These are phyloP conservation scores for Falco novaeseelandiae DNA, from an alignment of 2,797 vertebrate genomes.

Conservation along the genomic window DNA sequence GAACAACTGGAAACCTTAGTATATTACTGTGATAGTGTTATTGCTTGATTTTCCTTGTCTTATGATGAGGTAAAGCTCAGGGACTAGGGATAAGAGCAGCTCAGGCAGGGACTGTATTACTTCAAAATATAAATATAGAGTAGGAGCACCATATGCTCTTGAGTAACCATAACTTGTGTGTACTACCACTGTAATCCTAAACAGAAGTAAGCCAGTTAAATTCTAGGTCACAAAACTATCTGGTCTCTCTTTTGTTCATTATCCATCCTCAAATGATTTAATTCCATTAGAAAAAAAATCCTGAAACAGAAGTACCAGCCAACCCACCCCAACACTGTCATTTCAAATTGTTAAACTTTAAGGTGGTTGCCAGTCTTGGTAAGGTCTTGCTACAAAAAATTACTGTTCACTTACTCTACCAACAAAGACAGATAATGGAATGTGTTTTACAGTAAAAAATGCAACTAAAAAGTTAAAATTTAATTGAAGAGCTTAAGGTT, in stretches of 20 bases:
- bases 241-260: background rate
- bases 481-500: background rate
- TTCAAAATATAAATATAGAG: background rate
- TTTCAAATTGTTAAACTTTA: background rate
- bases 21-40: background rate
- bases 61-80: background rate
- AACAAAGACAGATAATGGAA: background rate
- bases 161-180: background rate
- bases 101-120: background rate
- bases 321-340: background rate
- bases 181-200: background rate
- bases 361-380: background rate
- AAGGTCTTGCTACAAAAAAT: background rate
- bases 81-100: background rate
- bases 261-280: background rate
- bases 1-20: background rate
- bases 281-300: background rate
- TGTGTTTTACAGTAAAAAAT: background rate
- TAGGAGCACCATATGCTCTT: constrained; percentile 16
- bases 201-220: background rate
- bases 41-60: background rate
- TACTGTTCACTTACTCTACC: background rate
- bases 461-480: background rate
- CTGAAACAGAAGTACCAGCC: background rate
- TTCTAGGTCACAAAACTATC: background rate